phyloP scores from a whole-genome alignment of 2,888 invertebrate species.

The Drosophila pegasa region DNA sequence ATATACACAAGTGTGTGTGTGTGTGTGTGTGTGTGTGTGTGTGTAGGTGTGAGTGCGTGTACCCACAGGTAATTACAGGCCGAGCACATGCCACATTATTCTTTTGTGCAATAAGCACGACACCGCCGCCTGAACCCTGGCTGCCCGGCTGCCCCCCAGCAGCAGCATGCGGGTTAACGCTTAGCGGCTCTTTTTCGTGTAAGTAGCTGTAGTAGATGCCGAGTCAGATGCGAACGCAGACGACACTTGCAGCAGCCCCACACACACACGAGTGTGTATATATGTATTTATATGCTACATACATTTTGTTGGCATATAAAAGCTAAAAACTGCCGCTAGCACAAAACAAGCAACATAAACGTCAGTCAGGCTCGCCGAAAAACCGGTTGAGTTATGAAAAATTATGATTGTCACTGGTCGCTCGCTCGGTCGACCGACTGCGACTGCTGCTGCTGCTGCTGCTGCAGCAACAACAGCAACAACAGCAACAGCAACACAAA shows the following conservation, averaged over 20 bases:
- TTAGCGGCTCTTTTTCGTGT: constrained; percentile 50
- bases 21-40: constrained; percentile 25
- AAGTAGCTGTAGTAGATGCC: constrained; percentile 51
- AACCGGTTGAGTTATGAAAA: constrained; percentile 79
- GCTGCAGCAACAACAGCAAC: constrained; percentile 22
- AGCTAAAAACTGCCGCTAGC: constrained; percentile 65
- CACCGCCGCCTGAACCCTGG: constrained; percentile 33
- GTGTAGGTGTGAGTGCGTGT: constrained; percentile 36
- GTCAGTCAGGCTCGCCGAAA: constrained; percentile 65
- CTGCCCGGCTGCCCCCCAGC: constrained; percentile 6
- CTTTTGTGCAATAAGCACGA: constrained; percentile 79
- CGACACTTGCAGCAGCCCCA: constrained; percentile 72
- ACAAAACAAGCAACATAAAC: constrained; percentile 66
- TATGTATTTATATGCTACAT: background rate
- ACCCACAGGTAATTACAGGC: constrained; percentile 65
- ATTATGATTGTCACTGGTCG: constrained; percentile 79
- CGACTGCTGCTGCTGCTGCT: constrained; percentile 21
- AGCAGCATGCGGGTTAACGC: constrained; percentile 24
- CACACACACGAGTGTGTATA: constrained; percentile 26
- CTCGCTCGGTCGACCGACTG: constrained; percentile 24
- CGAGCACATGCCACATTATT: constrained; percentile 80
- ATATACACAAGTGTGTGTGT: constrained; percentile 8
- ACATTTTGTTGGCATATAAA: constrained; percentile 48
- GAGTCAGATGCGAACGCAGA: constrained; percentile 39
- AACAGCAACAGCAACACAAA: constrained; percentile 33